These are phyloP conservation scores for Drosophila arizonae DNA, from an alignment of 1,140 invertebrate genomes.

Conservation along the genomic window DNA sequence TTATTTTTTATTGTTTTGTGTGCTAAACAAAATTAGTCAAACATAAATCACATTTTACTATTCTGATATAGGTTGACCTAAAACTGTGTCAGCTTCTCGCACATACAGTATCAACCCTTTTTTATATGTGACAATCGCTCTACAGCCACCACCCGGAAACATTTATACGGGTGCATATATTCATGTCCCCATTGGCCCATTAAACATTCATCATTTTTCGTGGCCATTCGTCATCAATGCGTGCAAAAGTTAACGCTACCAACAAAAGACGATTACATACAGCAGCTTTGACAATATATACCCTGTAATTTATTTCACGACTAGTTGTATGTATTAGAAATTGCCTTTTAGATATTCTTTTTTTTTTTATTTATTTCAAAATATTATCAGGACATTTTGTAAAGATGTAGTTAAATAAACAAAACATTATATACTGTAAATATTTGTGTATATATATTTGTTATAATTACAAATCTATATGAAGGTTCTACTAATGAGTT, in stretches of 20 bases:
- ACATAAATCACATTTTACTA: conserved; percentile 39
- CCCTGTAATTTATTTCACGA: background rate
- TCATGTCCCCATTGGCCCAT: conserved; percentile 65
- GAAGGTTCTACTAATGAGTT: no score
- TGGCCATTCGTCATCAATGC: conserved; percentile 72
- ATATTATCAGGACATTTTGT: no score
- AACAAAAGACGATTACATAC: conserved; percentile 3
- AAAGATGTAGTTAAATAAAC: no score
- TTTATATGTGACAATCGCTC: conserved; percentile 16
- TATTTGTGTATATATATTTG: no score
- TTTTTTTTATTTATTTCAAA: no score
- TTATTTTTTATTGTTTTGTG: background rate
- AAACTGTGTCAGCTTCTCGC: conserved; percentile 7
- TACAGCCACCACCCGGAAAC: conserved; percentile 25
- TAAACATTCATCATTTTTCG: conserved; percentile 79
- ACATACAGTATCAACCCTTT: conserved; percentile 11
- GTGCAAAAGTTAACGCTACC: conserved; percentile 66
- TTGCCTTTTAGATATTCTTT: no score
- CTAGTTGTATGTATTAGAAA: no score
- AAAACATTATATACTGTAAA: no score
- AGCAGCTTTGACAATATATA: conserved; percentile 1
- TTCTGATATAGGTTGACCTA: conserved; percentile 18
- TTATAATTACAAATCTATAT: no score
- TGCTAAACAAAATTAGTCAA: conserved; percentile 4
- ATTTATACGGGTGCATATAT: conserved; percentile 58